Evolutionary conservation across 2,888 invertebrate species (phyloP).

Genomic region (Lycia hirtaria): DNA sequence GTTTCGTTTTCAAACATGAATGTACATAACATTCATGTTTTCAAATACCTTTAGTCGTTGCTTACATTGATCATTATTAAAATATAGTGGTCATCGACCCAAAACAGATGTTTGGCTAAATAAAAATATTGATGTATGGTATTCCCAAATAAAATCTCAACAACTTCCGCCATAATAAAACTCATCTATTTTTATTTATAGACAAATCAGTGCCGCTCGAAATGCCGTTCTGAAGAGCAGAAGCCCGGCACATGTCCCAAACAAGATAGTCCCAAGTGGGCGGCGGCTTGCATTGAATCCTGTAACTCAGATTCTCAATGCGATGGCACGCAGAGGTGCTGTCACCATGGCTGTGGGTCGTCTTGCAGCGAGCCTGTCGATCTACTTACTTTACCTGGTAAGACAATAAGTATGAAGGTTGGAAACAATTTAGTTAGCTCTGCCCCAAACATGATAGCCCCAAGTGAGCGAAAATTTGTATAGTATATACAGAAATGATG

Average conservation of each 20-base stretch:
- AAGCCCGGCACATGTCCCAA: conserved; percentile 77
- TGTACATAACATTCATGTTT: no score
- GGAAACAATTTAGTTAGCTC: no score
- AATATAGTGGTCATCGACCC: no score
- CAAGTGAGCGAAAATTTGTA: no score
- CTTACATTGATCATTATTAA: no score
- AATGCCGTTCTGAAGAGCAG: conserved; percentile 80
- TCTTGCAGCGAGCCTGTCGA: conserved; percentile 88
- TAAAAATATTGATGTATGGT: not conserved
- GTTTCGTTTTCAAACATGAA: no score
- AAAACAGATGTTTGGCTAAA: no score
- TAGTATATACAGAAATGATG: no score
- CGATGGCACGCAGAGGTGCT: conserved; percentile 89
- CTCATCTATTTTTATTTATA: conserved; percentile 24
- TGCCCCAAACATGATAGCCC: no score
- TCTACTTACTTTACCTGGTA: conserved; percentile 85
- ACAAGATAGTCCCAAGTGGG: conserved; percentile 80
- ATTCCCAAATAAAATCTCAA: conserved; percentile 12
- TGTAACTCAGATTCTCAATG: conserved; percentile 89
- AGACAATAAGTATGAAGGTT: no score
- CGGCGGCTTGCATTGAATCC: conserved; percentile 85
- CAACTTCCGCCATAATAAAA: not conserved
- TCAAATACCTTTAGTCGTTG: no score
- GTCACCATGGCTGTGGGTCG: conserved; percentile 88
- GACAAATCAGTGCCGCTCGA: conserved; percentile 82